Evolutionary conservation across 2,113 vertebrate species (phyloP).

Genomic region (Sterrhoptilus dennistouni): DNA sequence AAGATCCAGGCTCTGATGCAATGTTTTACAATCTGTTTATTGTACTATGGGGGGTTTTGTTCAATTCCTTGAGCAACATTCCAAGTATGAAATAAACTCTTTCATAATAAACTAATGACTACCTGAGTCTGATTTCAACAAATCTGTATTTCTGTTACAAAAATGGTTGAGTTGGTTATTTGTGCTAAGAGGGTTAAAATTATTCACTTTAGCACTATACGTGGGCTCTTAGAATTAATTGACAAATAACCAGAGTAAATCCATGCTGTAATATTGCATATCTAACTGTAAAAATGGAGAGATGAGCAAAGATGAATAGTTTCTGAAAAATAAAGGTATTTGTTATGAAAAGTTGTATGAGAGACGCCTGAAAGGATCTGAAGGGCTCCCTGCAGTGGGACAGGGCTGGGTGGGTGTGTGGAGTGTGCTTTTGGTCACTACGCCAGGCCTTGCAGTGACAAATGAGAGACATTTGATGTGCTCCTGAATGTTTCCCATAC

Average conservation of each 20-base stretch:
- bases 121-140: neutral
- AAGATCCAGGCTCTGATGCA: neutral
- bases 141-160: neutral
- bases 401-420: neutral
- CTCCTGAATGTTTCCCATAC: neutral
- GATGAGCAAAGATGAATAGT: neutral
- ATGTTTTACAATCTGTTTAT: neutral
- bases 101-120: neutral
- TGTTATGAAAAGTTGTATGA: neutral
- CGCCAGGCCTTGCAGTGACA: neutral
- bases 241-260: neutral
- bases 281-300: neutral
- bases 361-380: neutral
- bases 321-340: neutral
- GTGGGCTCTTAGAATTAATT: neutral
- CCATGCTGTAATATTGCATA: neutral
- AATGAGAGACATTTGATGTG: too few relatives aligned
- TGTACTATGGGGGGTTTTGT: neutral
- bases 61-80: neutral
- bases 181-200: neutral
- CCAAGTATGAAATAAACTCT: neutral
- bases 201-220: neutral
- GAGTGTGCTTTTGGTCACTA: neutral
- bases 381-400: neutral
- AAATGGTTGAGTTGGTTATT: neutral